Evolutionary conservation across 2,113 vertebrate genomes (phyloP).

Genomic region (Tympanuchus pallidicinctus): DNA sequence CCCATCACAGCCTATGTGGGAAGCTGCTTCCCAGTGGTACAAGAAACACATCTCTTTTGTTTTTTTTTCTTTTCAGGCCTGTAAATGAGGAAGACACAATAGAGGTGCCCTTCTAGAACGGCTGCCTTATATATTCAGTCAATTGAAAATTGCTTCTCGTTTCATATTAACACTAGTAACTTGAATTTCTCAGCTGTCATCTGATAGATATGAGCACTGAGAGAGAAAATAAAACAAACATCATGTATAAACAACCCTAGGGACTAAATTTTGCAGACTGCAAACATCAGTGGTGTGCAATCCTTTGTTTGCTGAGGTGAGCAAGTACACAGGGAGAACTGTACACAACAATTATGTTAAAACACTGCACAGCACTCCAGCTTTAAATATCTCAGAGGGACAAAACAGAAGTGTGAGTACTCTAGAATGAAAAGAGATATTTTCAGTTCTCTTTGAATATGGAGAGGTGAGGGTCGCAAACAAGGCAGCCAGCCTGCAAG

Average conservation of each 20-base stretch:
- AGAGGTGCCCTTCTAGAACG: not conserved
- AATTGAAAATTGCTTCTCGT: conserved; percentile 11
- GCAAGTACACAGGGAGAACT: not conserved
- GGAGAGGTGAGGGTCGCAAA: not conserved
- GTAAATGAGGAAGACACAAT: not conserved
- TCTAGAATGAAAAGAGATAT: not conserved
- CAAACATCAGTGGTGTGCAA: conserved; percentile 10
- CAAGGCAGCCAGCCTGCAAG: not conserved
- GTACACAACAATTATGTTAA: conserved; percentile 40
- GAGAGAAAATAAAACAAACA: conserved; percentile 18
- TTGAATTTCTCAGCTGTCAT: conserved; percentile 44
- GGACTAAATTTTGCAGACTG: conserved; percentile 29
- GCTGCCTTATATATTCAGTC: not conserved
- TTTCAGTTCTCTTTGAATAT: not conserved
- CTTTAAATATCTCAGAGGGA: conserved; percentile 25
- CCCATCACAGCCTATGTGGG: not conserved
- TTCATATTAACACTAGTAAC: not conserved
- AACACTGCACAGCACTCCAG: not conserved
- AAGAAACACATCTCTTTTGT: not conserved
- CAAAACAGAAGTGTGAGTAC: not conserved
- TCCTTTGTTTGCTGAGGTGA: conserved; percentile 61
- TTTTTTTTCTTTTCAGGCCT: not conserved
- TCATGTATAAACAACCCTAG: conserved; percentile 21
- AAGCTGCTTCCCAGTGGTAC: not conserved
- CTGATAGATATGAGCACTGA: conserved; percentile 19